Evolutionary conservation across 2,113 vertebrate genomes (phyloP), one percentile per base, ranked within the genome.

Genomic region (Pollachius pollachius): DNA sequence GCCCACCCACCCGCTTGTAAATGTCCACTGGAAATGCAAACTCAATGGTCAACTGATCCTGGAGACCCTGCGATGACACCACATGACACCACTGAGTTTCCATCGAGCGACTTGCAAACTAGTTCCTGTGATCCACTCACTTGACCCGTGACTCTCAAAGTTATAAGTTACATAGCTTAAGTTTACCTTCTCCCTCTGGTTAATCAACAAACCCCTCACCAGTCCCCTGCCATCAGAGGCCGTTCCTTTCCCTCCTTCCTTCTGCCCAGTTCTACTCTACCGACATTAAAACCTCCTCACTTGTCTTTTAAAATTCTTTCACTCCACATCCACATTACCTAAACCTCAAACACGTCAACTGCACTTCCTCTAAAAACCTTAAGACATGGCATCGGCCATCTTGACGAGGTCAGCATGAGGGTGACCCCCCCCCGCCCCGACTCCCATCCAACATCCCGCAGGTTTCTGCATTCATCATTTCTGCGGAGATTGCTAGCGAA

Each of bases 91-190:
- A 9, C 12, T 48, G 8, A 9, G 8, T 48, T 48, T 9, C 8
- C 8, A 48, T 48, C 41, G 6, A 48, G 41, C 8, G 27, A 57
- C 12, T 56, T 57, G 68, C 77, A 68, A 73, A 70, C 67, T 57
- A 5, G 54, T 13, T 56, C 63, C 30, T 81, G 73, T 48, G 18
- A n/a, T 48, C 63, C 64, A 7, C 56, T 17, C 57, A 27, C 48
- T 48, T 23, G 30, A 60, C 67, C 8, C 59, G 4, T 66, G 62
- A 69, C 74, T 74, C 68, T 74, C 67, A 73, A 15, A 67, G 25
- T 57, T 19, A 17, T 27, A 77, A 67, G 61, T 82, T 21, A 61
- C 62, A 80, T 82, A 87, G 85, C 81, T 86, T 83, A 87, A 82
- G 65, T 80, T 65, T 52, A 73, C 64, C 11, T 48, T 2, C 52